Conservation (phyloP, 2,113 vertebrate species). For the Myiagra hebetior region DNA sequence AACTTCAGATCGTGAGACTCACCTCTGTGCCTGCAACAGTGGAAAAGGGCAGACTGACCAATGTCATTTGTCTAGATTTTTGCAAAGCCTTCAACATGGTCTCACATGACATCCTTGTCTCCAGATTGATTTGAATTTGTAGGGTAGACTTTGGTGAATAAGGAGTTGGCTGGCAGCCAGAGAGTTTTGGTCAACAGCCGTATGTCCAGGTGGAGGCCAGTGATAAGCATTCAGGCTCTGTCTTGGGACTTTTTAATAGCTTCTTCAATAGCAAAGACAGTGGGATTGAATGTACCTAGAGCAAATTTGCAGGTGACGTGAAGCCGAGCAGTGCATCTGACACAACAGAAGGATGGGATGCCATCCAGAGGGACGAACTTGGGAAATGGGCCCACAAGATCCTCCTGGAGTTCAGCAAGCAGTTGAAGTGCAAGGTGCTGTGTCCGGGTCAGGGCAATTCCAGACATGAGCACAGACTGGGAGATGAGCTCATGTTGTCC, state of each 20-base stretch:
- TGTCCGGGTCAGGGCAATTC: background rate
- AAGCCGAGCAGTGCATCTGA: background rate
- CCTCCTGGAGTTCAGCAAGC: background rate
- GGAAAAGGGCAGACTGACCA: background rate
- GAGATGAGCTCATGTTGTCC: background rate
- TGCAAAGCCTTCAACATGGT: background rate
- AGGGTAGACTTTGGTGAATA: background rate
- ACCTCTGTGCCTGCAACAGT: background rate
- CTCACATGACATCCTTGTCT: background rate
- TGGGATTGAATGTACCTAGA: background rate
- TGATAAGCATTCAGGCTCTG: background rate
- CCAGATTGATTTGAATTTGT: background rate
- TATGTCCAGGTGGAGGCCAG: background rate
- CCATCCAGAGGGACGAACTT: background rate
- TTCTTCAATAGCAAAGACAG: background rate
- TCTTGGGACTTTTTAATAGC: background rate
- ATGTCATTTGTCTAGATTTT: background rate
- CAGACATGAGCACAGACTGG: background rate
- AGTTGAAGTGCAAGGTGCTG: background rate
- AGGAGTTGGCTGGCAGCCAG: background rate
- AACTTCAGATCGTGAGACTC: background rate
- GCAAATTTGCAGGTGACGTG: background rate
- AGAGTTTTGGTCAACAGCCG: background rate
- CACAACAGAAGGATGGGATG: background rate
- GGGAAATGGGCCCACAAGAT: background rate